Base-by-base conservation (phyloP, 2,888 invertebrate species). In the Eilema depressum region DNA sequence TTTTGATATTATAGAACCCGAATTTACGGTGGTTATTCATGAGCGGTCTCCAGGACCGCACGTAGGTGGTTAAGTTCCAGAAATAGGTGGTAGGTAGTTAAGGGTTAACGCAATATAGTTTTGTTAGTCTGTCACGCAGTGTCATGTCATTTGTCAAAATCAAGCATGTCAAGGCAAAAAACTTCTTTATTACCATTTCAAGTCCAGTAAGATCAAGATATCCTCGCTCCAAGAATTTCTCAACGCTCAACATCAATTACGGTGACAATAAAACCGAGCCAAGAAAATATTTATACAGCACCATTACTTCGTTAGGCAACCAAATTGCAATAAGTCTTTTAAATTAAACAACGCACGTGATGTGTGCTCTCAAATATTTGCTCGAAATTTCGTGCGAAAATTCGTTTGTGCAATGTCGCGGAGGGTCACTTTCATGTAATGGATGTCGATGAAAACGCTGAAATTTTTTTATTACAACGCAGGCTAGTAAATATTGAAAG, bases 131-230 rank as follows among this genome's bases (percentile, higher is more conserved):
- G 17, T 63, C 20, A 47, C 57, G 41, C 17, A 53, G 68, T 33
- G 26, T 59, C 20, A 68, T 71, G 60, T 68, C 66, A 25, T 14
- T 25, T 2, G 17, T 69, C 5, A 26, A 8, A 28, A 59, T 68
- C 59, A 70, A 80, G 63, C 47, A 56, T 78, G 79, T 76, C 79
- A 80, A 81, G 81, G 79, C 14, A 33, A 68, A 1, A 60, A 3
- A 0, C 17, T 67, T 57, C 68, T 69, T 66, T 62, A 69, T 67
- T 70, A 63, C 37, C n/a, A 60, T 41, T 20, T 47, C 4, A 8
- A 68, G 33, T 69, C 70, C 67, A 69, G n/a, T n/a, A n/a, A 81
- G 66, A 73, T 69, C 1, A 14, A 77, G 72, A 79, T 80, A 71
- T 53, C 66, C 63, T 76, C 73, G 72, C 71, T 71, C 71, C 67